Evolutionary conservation across 2,113 vertebrate genomes (phyloP), one percentile per base, ranked within the genome.

Genomic region (Limanda limanda): DNA sequence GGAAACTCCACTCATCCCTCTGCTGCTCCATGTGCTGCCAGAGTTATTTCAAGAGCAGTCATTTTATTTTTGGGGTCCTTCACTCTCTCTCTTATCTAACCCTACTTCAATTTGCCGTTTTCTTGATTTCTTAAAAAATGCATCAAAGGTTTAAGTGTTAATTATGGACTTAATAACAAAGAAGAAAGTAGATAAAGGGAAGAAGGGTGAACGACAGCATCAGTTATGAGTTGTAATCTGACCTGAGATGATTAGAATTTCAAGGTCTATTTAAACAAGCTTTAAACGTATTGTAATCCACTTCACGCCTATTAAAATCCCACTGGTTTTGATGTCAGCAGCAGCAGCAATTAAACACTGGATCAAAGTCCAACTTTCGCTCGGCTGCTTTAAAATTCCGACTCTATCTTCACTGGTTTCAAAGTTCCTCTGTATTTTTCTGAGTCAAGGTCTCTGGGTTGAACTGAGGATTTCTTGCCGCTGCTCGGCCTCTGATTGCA

Each of bases 401-500:
- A 52, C 14, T 56, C 24, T 20, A 71, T 63, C 59, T 68, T 52
- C 24, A 42, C 51, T 24, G 57, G 69, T 71, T 73, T 59, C 25
- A 63, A 76, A 71, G 60, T 72, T 60, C 52, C 27, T 0, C 24
- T 13, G 62, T 7, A 4, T 52, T 66, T 21, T 60, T 20, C 66
- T 5, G 20, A 42, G 13, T 78, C 62, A 63, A 73, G 68, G 68
- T 76, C 68, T 72, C 9, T 1, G 24, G 51, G 70, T 74, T 65
- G 45, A 71, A 37, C 17, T 45, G 9, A 76, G 61, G 61, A 56
- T 57, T 25, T 76, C 68, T 86, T 76, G 51, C 81, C 17, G 1
- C 61, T n/a, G 69, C 68, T 79, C 48, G 42, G 60, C 60, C 71
- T 24, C 4, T 4, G 24, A 40, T 88, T 90, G 79, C 86, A 86